These are phyloP conservation scores for Henricia sp. DNA, from an alignment of 53 echinoderm and acorn worm species.

Conservation along the genomic window DNA sequence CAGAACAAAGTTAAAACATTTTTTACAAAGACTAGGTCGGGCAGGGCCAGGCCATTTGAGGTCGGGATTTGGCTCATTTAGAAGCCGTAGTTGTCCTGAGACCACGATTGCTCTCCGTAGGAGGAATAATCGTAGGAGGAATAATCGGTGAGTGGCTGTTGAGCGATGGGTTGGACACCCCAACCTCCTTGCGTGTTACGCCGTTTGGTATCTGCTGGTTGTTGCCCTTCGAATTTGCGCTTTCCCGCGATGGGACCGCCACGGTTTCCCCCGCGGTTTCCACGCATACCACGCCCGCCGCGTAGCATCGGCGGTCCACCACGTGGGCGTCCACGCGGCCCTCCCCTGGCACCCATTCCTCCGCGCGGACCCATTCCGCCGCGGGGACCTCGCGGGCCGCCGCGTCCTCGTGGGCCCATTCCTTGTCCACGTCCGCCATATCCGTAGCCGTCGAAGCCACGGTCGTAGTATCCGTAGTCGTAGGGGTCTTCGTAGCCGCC, in stretches of 20 bases:
- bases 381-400: slow-evolving; percentile 40
- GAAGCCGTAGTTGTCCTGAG: slow-evolving; percentile 73
- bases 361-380: slow-evolving; percentile 66
- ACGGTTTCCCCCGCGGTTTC: slow-evolving; percentile 72
- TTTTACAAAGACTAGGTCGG: slow-evolving; percentile 37
- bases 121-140: slow-evolving; percentile 68
- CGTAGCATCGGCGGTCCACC: too few species aligned
- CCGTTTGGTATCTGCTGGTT: slow-evolving; percentile 85
- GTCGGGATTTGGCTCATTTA: slow-evolving; percentile 9
- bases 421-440: slow-evolving; percentile 62
- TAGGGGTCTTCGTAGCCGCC: slow-evolving; percentile 67
- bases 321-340: slow-evolving; percentile 60
- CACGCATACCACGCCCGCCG: slow-evolving; percentile 69
- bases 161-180: slow-evolving; percentile 97
- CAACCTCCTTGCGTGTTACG: slow-evolving; percentile 89
- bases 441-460: slow-evolving; percentile 60
- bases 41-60: slow-evolving; percentile 11
- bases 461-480: slow-evolving; percentile 59
- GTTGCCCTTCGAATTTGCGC: slow-evolving; percentile 90
- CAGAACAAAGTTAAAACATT: too few species aligned
- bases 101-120: slow-evolving; percentile 79
- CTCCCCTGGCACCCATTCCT: slow-evolving; percentile 56
- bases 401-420: slow-evolving; percentile 53
- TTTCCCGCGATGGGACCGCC: slow-evolving; percentile 83
- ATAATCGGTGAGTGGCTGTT: slow-evolving; percentile 89